Base-by-base conservation (phyloP, 2,888 invertebrate genomes). In the Ganaspis brasiliensis region DNA sequence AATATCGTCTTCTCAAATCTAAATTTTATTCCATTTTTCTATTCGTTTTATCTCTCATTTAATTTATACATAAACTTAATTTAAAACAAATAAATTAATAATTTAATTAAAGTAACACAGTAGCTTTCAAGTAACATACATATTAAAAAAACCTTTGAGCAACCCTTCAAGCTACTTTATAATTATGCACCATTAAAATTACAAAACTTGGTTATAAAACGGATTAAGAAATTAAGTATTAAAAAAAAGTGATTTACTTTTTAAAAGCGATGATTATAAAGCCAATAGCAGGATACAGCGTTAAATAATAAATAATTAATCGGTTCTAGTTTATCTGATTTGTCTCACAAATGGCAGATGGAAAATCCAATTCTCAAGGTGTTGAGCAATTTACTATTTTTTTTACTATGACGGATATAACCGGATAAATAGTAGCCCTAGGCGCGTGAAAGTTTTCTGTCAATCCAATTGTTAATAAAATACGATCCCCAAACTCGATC, bases 221-320 rank as follows among this genome's bases (percentile, higher is more conserved):
- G n/a, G n/a, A n/a, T 31, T 4, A 31, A 31, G 6, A 31, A 31
- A 31, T 6, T 31, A 6, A 31, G 31, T 31, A 6, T 31, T 31
- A 31, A 6, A 21, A 52, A 19, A 19, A 2, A 56, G 4, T 31
- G 31, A 31, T 12, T 56, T 12, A 56, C 10, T 21, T 10, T 4
- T 24, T 12, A 21, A 21, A 56, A 4, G 21, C 12, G 10, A 16
- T 56, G 31, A 31, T 14, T 24, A 56, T 1, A 31, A 6, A 56
- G 19, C 19, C 16, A 19, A 52, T 3, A 52, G 9, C 0, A 56
- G 35, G 59, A 61, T 35, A n/a, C n/a, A 35, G 0, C 37, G 19
- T 19, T 61, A 61, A 35, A 9, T 61, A 52, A 10, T 61, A 31
- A 31, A 31, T 31, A 61, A 61, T 61, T 61, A 61, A 61, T 37